Evolutionary conservation across 2,113 vertebrate species (phyloP), one percentile per base, ranked within the genome.

Genomic region (Spilogale gracilis): DNA sequence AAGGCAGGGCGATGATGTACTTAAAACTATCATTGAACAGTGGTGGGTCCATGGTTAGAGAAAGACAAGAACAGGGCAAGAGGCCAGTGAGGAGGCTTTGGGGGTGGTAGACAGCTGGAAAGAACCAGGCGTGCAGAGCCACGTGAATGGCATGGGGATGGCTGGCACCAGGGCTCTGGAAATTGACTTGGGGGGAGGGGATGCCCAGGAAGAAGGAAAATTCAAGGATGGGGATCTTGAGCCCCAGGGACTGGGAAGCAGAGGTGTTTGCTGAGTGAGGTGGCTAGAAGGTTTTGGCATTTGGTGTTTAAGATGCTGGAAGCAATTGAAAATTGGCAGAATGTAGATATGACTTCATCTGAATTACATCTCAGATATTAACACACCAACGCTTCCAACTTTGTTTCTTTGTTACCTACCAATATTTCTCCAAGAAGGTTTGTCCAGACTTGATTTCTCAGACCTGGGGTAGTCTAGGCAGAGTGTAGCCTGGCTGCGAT

Each of bases 311-410:
- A 98, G 95, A 98, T 67, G 97, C 96, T 96, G 96, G 95, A 96
- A 98, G 97, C 96, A 95, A 96, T 45, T 94, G 97, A 88, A 96
- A 97, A 83, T 95, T 97, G 98, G 97, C 98, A 96, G 95, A 84
- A 54, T 60, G 61, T 74, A 79, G 80, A 69, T 61, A 92, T 96
- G 98, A 98, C 96, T 96, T 96, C 98, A 97, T 97, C 96, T 58
- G 94, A 97, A 97, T 96, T 98, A 94, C 88, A 97, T 96, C 94
- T 96, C 92, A 97, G 88, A 96, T 98, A 96, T 96, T 96, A 97
- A 95, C 54, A 69, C 85, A 69, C 95, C 98, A 97, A 97, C 63
- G 90, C 87, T 95, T 97, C 92, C 11, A 18, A 95, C 38, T 87
- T 95, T 74, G 76, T 97, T 94, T 97, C 97, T 95, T 92, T 97